Evolutionary conservation across 2,888 invertebrate genomes (phyloP), one percentile per base, ranked within the genome.

Genomic region (Esperia sulphurella): DNA sequence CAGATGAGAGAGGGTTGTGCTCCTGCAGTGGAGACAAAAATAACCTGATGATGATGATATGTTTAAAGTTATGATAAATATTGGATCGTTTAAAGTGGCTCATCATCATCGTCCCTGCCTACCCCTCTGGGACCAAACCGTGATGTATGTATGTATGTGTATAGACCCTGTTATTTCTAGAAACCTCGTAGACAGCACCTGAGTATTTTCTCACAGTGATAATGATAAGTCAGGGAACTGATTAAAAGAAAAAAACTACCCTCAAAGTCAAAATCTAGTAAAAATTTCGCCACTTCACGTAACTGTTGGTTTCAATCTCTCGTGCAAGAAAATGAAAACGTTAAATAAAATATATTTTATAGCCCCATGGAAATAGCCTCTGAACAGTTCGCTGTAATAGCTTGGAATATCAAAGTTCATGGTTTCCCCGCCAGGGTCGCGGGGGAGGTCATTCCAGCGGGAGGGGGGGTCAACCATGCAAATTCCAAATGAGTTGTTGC

Each of bases 271-370:
- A 21, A 21, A 21, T 21, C 21, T 21, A 21, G 5, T 21, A 3
- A 3, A 2, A 21, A 21, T 5, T 21, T 5, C 21, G 21, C 21
- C 5, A 21, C 21, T 21, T 21, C 8, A 7, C 31, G 1, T 9
- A 31, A 31, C 31, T 10, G 10, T 10, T 35, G 47, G 43, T 47
- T 14, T 2, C 14, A 29, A 47, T 43, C 47, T 38, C 8, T 47
- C 39, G 43, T 38, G 47, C 43, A 41, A 21, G 43, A 29, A 31
- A 43, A 39, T 39, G 42, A 33, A 42, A 47, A 30, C 5, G 31
- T 43, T 38, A 31, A 39, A 37, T 10, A 41, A 41, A 45, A 42
- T 37, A 29, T 38, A 41, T 47, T 38, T 37, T 13, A 12, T 31
- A 41, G 33, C 35, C 12, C 41, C 28, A 29, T 31, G 31, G 7